Base-by-base conservation (phyloP, 2,113 vertebrate species). In the Zingel zingel region DNA sequence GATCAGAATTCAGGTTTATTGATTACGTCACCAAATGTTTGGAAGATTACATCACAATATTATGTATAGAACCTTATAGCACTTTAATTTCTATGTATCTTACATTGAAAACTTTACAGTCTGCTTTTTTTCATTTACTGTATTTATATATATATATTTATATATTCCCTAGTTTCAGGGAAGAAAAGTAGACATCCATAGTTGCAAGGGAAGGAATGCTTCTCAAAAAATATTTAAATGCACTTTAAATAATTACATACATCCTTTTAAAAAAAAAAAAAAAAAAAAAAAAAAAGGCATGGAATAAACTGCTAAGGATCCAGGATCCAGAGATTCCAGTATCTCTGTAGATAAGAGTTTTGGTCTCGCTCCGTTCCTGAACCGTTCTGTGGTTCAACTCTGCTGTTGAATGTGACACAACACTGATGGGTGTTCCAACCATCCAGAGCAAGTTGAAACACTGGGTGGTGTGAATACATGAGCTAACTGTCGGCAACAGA, bases 21-120 rank as follows among this genome's bases (percentile, higher is more conserved):
- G 91, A 93, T 93, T 91, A 93, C 88, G 86, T 94, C 90, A 94
- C 90, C 94, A 95, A 94, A 93, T 93, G 91, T 90, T 87, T 86
- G 85, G 82, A 94, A 94, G 92, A 93, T 93, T 92, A 95, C 94
- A 93, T 93, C 91, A 95, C 92, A 92, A 88, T 93, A 88, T 94
- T 74, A 87, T 91, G 91, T 92, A 89, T 90, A 92, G 90, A 95
- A 91, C 91, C 82, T 65, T 92, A 91, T 83, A 86, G 79, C 92
- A 88, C 92, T 95, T 92, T 91, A 80, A 76, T 90, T 83, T 93
- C 81, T 92, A 85, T 90, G 85, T 95, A 96, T 94, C 88, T 95
- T 96, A 96, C 95, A 96, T 83, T 92, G 91, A 94, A 95, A 95
- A 95, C 93, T 95, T 95, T 95, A 95, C 95, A 95, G 87, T 90